phyloP scores from a whole-genome alignment of 2,797 vertebrate genomes.

The Chelidonichthys spinosus region DNA sequence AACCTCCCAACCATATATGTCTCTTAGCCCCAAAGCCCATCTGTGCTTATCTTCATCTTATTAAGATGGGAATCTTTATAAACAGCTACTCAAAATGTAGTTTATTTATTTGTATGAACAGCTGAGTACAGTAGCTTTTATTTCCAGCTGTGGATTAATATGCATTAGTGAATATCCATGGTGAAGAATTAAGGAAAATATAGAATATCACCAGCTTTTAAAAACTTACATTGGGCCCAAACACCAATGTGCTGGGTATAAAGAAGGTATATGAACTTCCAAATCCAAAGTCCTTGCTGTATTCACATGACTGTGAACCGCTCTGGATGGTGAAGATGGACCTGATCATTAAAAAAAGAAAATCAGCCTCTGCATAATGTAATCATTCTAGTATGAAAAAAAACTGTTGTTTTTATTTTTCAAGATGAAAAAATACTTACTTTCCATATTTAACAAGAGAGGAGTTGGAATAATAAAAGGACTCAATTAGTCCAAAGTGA shows the following conservation, averaged over 20 bases:
- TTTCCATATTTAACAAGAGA: slow-evolving; percentile 70
- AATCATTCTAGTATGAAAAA: slow-evolving; percentile 2
- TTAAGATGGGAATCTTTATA: not conserved
- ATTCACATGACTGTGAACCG: slow-evolving; percentile 63
- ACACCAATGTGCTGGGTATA: slow-evolving; percentile 70
- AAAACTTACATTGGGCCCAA: slow-evolving; percentile 71
- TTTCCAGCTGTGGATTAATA: not conserved
- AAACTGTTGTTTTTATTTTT: not conserved
- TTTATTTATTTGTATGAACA: not conserved
- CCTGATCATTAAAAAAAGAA: slow-evolving; percentile 45
- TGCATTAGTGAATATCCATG: not conserved
- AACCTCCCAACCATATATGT: not conserved
- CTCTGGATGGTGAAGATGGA: slow-evolving; percentile 45
- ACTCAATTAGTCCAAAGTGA: slow-evolving; percentile 41
- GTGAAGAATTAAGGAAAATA: not conserved
- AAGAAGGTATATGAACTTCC: slow-evolving; percentile 89
- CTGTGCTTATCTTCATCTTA: not conserved
- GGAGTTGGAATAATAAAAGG: slow-evolving; percentile 79
- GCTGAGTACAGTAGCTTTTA: not conserved
- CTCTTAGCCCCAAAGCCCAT: not conserved
- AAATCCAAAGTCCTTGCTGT: slow-evolving; percentile 79
- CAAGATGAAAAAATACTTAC: slow-evolving; percentile 79
- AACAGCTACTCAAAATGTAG: not conserved
- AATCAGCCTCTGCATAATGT: slow-evolving; percentile 1
- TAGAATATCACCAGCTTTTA: not conserved